These are phyloP conservation scores for Spheniscus mendiculus DNA, from an alignment of 2,113 vertebrate species.

Conservation along the genomic window DNA sequence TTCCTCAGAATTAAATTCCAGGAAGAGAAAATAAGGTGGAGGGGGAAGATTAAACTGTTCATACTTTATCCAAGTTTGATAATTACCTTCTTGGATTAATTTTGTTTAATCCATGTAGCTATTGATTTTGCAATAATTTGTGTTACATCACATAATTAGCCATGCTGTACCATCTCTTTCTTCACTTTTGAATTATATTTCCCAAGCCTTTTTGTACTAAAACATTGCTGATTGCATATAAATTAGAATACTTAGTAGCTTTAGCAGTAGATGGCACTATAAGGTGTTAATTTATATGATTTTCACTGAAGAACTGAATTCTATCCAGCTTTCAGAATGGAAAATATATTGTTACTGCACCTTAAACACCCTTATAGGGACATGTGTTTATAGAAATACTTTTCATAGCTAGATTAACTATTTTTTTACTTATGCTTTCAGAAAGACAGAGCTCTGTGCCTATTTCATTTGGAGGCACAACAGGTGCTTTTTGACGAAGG, in stretches of 20 bases:
- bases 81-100: conserved; percentile 26
- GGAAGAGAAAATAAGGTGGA: background rate
- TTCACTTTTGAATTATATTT: background rate
- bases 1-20: background rate
- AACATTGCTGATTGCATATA: background rate
- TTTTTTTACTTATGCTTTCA: background rate
- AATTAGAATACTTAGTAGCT: background rate
- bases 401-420: background rate
- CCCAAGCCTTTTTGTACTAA: background rate
- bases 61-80: background rate
- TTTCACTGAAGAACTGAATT: background rate
- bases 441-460: background rate
- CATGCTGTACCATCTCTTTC: background rate
- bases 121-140: conserved; percentile 43
- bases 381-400: background rate
- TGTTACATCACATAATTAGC: background rate
- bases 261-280: conserved; percentile 41
- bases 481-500: background rate
- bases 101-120: conserved; percentile 19
- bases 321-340: background rate
- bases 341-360: background rate
- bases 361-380: background rate
- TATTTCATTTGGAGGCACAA: background rate
- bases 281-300: conserved; percentile 12
- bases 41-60: background rate